phyloP scores from a whole-genome alignment of 2,113 vertebrate genomes.

The Platichthys flesus region DNA sequence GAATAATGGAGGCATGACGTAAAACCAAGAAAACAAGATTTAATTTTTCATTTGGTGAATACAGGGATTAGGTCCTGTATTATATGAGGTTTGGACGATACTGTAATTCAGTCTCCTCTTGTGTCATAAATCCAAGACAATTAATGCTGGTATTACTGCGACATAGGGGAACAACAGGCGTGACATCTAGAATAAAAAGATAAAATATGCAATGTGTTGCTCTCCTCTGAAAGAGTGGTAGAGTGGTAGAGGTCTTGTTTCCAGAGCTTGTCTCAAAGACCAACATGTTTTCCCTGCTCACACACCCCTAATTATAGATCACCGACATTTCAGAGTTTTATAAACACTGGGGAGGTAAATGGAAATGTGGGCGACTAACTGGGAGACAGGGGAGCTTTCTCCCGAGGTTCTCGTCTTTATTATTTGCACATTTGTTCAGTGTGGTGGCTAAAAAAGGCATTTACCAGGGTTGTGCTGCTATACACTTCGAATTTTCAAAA shows the following conservation, averaged over 20 bases:
- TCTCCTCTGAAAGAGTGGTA: constrained; percentile 36
- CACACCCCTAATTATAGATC: constrained; percentile 65
- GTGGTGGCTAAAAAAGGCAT: constrained; percentile 1
- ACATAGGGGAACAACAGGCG: constrained; percentile 9
- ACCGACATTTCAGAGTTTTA: constrained; percentile 50
- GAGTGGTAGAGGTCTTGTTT: constrained; percentile 26
- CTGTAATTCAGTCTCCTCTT: constrained; percentile 25
- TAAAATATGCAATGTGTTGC: constrained; percentile 40
- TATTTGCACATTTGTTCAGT: constrained; percentile 34
- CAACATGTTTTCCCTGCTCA: constrained; percentile 43
- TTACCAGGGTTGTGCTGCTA: neutral
- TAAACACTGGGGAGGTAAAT: constrained; percentile 19
- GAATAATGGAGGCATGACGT: constrained; percentile 52
- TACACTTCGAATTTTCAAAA: neutral
- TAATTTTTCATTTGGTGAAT: constrained; percentile 35
- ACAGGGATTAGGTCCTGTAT: constrained; percentile 34
- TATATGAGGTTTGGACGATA: constrained; percentile 12
- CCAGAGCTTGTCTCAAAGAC: constrained; percentile 29
- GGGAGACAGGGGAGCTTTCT: constrained; percentile 8
- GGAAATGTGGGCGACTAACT: constrained; percentile 27
- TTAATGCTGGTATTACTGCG: constrained; percentile 24
- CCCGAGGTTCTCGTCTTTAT: constrained; percentile 12
- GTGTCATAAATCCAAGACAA: constrained; percentile 28
- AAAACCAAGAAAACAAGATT: constrained; percentile 56
- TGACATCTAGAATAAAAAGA: constrained; percentile 34